These are phyloP conservation scores for Rhagologus leucostigma DNA, from an alignment of 2,113 vertebrate species.

Conservation along the genomic window DNA sequence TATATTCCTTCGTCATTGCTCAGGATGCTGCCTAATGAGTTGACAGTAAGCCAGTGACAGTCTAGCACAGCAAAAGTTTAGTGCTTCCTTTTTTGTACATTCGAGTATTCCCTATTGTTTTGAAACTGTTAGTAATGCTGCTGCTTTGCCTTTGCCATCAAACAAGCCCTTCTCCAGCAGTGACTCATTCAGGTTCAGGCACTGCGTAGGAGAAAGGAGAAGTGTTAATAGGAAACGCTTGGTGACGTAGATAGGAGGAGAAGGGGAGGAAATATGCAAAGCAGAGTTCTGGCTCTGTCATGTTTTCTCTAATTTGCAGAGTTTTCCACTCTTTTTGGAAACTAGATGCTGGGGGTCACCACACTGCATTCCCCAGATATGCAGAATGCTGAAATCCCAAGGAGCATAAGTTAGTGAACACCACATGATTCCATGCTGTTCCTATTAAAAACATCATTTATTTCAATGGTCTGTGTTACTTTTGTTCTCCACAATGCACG, in stretches of 20 bases:
- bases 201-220: background rate
- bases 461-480: background rate
- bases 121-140: background rate
- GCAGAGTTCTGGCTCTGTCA: background rate
- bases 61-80: constrained; percentile 32
- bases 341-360: background rate
- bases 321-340: background rate
- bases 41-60: constrained; percentile 52
- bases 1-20: constrained; percentile 28
- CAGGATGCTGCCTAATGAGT: constrained; percentile 28
- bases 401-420: background rate
- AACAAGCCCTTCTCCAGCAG: constrained; percentile 14
- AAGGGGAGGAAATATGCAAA: constrained; percentile 28
- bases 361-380: background rate
- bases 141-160: constrained; percentile 20
- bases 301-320: background rate
- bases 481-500: background rate
- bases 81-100: constrained; percentile 63
- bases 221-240: background rate
- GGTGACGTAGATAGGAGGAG: background rate
- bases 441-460: background rate
- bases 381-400: background rate
- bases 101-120: constrained; percentile 41
- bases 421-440: background rate
- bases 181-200: constrained; percentile 43